These are phyloP conservation scores for Lordiphosa clarofinis DNA, from an alignment of 1,140 invertebrate genomes.

Conservation along the genomic window DNA sequence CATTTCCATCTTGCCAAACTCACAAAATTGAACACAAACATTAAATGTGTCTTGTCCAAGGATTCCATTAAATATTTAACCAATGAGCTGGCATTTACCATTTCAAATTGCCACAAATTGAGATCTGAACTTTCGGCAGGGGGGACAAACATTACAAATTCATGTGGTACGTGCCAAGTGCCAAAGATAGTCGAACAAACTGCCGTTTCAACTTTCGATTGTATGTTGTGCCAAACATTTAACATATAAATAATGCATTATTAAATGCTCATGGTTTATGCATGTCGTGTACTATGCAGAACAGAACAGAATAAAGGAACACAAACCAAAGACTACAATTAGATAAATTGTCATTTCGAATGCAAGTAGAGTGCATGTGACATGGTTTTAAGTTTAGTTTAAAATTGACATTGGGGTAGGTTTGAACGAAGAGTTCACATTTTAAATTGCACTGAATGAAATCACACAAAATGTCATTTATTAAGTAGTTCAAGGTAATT, in stretches of 20 bases:
- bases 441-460: no score
- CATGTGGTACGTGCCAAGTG: slow-evolving; percentile 51
- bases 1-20: no score
- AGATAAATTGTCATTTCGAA: slow-evolving; percentile 17
- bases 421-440: no score
- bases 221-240: slow-evolving; percentile 35
- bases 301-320: not conserved
- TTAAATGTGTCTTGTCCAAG: not conserved
- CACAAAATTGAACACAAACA: no score
- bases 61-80: slow-evolving; percentile 45
- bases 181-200: slow-evolving; percentile 31
- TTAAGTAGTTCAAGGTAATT: no score
- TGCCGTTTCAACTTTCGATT: slow-evolving; percentile 27
- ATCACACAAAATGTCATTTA: no score
- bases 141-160: slow-evolving; percentile 47
- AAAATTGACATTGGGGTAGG: no score
- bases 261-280: slow-evolving; percentile 34
- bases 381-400: not conserved
- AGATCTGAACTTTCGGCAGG: slow-evolving; percentile 29
- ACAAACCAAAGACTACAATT: slow-evolving; percentile 24
- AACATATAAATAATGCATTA: slow-evolving; percentile 43
- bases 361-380: slow-evolving; percentile 20
- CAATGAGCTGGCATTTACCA: slow-evolving; percentile 22
- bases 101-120: slow-evolving; percentile 56
- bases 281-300: slow-evolving; percentile 5